Evolutionary conservation across 1,140 invertebrate genomes (phyloP), one percentile per base, ranked within the genome.

Genomic region (Nilaparvata lugens): DNA sequence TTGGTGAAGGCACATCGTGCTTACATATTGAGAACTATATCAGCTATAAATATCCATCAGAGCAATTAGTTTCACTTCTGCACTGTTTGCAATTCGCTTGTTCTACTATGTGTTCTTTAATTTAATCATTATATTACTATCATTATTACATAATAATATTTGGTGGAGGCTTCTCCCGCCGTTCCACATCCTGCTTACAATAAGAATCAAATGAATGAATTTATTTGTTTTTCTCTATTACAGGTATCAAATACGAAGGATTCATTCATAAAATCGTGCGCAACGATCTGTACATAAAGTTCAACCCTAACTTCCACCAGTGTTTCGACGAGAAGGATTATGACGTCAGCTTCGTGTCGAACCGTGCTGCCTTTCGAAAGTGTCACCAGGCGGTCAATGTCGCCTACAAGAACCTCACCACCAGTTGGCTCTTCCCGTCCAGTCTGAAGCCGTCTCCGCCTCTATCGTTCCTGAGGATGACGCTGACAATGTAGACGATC

Each of bases 211-310:
- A n/a, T 28, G 3, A 28, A 28, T 35, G 13, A 11, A 35, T 35
- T 4, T 35, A 11, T 35, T 35, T 35, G 31, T 66, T 13, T n/a
- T 64, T 13, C 54, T 53, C 63, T 60, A 9, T 54, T 64, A 64
- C 25, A 71, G 72, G 67, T 6, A 60, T 67, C 25, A 72, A 74
- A 45, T 91, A 86, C 72, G 84, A 93, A 77, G 92, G 91, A n/a
- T 83, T 75, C 64, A 83, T 95, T 64, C 89, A 93, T 70, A 81
- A 83, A 69, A 82, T 92, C 18, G 75, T 75, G 57, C 79, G 76
- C 38, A 77, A 81, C 64, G 76, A 84, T 56, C 74, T 94, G 5
- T 75, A 81, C 14, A 68, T 93, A 1, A 89, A 87, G 73, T 94
- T 94, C 65, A 78, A 83, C 70, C 66, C 74, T 48, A 73, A 73